These are phyloP conservation scores for Percina caprodes DNA, from an alignment of 2,113 vertebrate species.

Conservation along the genomic window DNA sequence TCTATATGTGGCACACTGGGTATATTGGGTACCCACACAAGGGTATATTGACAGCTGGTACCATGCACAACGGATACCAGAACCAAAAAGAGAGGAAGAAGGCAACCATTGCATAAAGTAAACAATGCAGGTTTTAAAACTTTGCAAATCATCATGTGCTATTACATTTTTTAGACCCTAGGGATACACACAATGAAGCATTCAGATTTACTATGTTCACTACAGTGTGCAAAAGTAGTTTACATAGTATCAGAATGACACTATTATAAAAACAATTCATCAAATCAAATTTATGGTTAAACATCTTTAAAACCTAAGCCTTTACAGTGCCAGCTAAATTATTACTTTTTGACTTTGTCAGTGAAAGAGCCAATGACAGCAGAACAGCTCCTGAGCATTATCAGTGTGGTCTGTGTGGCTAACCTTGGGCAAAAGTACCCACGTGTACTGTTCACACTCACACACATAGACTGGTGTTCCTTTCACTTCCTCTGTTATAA, in stretches of 20 bases:
- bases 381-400: conserved; percentile 2
- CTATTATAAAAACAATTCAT: neutral
- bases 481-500: conserved; percentile 49
- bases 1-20: too few species aligned
- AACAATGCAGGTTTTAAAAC: conserved; percentile 35
- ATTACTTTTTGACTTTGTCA: neutral
- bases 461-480: neutral
- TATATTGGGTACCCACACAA: too few species aligned
- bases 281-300: neutral
- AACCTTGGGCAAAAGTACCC: neutral
- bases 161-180: neutral
- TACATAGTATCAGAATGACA: neutral
- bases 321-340: neutral
- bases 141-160: neutral
- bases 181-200: conserved; percentile 5
- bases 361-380: neutral
- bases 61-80: neutral
- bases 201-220: conserved; percentile 7
- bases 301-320: neutral
- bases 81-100: neutral
- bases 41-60: neutral
- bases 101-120: neutral
- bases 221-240: neutral
- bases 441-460: neutral
- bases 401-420: conserved; percentile 53